These are phyloP conservation scores for Oegoconia quadripuncta DNA, from an alignment of 2,888 invertebrate genomes.

Conservation along the genomic window DNA sequence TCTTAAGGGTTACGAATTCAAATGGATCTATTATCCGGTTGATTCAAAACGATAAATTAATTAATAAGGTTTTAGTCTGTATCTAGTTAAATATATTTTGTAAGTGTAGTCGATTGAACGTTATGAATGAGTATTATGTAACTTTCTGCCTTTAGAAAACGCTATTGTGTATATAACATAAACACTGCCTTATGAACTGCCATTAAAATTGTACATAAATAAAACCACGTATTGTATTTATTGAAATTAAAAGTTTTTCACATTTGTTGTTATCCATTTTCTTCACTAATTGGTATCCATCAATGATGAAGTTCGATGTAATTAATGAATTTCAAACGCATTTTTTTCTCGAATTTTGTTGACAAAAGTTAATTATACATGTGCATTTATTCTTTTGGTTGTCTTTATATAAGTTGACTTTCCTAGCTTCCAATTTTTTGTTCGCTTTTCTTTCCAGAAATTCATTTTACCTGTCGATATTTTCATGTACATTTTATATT, in stretches of 20 bases:
- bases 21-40: constrained; percentile 81
- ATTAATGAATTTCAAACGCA: neutral
- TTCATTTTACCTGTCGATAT: no score
- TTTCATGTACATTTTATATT: no score
- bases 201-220: constrained; percentile 19
- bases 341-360: no score
- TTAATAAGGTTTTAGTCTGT: neutral
- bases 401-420: no score
- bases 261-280: neutral
- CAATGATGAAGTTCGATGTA: neutral
- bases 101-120: neutral
- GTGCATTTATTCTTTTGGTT: no score
- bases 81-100: constrained; percentile 1
- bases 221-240: constrained; percentile 6
- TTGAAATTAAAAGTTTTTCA: constrained; percentile 2
- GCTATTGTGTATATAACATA: constrained; percentile 7
- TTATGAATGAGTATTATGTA: constrained; percentile 15
- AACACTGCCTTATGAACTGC: constrained; percentile 26
- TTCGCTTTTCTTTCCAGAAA: no score
- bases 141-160: constrained; percentile 3
- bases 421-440: no score
- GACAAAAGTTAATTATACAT: no score
- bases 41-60: constrained; percentile 37
- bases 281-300: neutral
- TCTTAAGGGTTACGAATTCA: constrained; percentile 86